A percentile compares a stretch with the other conserved stretches of the same genome.
These are phyloP conservation scores for Okamejei kenojei DNA, from an alignment of 2,797 vertebrate species.

Conservation along the genomic window DNA sequence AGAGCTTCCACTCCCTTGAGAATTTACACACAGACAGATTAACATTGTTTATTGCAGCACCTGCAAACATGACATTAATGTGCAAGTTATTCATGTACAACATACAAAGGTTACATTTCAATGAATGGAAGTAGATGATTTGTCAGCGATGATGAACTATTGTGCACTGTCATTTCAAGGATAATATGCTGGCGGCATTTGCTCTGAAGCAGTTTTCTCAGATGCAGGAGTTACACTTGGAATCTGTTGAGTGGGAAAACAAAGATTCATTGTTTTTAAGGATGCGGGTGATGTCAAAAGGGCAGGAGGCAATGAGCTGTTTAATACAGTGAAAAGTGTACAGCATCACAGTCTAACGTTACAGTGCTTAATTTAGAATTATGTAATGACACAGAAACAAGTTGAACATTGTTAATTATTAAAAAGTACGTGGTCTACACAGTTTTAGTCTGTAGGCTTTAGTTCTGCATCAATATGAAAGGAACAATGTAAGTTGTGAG, in stretches of 20 bases:
- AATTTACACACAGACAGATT: too few relatives aligned
- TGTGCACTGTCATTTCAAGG: conserved; percentile 57
- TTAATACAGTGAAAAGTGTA: too few relatives aligned
- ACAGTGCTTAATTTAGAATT: neutral
- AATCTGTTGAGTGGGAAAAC: conserved; percentile 57
- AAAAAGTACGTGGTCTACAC: neutral
- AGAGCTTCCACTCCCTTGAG: too few relatives aligned
- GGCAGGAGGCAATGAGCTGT: too few relatives aligned
- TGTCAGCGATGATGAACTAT: neutral
- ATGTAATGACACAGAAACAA: neutral
- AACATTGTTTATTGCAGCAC: too few relatives aligned
- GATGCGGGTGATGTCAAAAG: neutral
- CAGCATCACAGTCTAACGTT: neutral
- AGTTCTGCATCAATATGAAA: neutral
- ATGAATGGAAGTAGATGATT: neutral
- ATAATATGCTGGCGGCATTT: conserved; percentile 76
- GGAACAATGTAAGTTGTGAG: neutral
- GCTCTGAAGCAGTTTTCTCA: conserved; percentile 70
- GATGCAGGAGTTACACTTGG: conserved; percentile 86
- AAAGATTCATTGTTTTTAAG: neutral
- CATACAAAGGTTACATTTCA: neutral
- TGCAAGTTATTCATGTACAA: neutral
- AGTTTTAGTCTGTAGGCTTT: neutral
- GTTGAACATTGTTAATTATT: neutral
- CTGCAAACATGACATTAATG: too few relatives aligned